A percentile compares a stretch with the other conserved stretches of the same genome.
Conservation (phyloP, 2,888 invertebrate species). For the Drosophila borealis region DNA sequence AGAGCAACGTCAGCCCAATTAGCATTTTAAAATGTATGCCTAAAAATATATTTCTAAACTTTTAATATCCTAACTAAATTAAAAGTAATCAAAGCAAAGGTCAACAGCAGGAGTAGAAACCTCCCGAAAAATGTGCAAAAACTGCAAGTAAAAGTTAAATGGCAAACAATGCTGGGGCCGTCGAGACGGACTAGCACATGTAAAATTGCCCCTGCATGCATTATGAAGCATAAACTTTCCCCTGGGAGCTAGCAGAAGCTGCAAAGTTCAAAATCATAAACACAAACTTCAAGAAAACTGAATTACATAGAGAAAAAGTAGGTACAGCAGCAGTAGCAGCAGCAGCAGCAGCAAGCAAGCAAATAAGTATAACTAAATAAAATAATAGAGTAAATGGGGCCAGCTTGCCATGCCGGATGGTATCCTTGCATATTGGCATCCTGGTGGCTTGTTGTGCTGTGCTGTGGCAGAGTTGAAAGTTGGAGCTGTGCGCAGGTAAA, state of each 20-base stretch:
- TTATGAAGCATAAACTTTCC: constrained; percentile 64
- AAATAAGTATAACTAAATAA: constrained; percentile 66
- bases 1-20: background rate
- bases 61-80: background rate
- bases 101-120: background rate
- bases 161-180: constrained; percentile 11
- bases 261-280: constrained; percentile 76
- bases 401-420: background rate
- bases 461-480: constrained; percentile 26
- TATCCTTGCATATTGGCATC: constrained; percentile 4
- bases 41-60: background rate
- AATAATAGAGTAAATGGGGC: constrained; percentile 70
- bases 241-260: constrained; percentile 46
- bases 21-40: background rate
- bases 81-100: background rate
- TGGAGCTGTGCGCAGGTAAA: constrained; percentile 60
- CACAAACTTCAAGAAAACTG: constrained; percentile 62
- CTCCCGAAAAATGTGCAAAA: constrained; percentile 1
- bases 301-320: constrained; percentile 37
- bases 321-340: background rate
- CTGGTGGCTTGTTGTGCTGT: constrained; percentile 24
- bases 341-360: background rate
- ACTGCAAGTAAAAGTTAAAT: constrained; percentile 25
- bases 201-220: constrained; percentile 45
- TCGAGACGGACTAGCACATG: constrained; percentile 21